Evolutionary conservation across 1,140 invertebrate species (phyloP).

Genomic region (Drosophila pandora): DNA sequence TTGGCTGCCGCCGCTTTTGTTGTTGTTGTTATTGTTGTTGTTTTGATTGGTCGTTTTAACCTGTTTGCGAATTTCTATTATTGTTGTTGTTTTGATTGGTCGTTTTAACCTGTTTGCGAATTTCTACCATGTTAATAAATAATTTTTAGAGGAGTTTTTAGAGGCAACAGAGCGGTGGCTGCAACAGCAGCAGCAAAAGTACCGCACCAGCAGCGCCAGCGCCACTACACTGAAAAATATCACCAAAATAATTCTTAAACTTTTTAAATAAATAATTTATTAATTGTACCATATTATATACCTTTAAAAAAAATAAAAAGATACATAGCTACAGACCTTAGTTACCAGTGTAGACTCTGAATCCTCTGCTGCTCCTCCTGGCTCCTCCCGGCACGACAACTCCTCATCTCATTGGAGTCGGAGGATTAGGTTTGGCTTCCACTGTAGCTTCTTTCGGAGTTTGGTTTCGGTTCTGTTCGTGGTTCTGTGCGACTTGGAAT

Average conservation of each 20-base stretch:
- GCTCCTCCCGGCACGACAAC: slow-evolving; percentile 43
- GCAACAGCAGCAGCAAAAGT: slow-evolving; percentile 56
- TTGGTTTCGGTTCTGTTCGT: slow-evolving; percentile 11
- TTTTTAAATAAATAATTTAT: background rate
- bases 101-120: slow-evolving; percentile 82
- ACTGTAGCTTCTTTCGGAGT: slow-evolving; percentile 10
- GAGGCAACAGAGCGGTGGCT: slow-evolving; percentile 14
- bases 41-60: slow-evolving; percentile 80
- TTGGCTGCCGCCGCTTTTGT: slow-evolving; percentile 68
- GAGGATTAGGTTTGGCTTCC: slow-evolving; percentile 57
- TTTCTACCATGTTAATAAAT: slow-evolving; percentile 82
- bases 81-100: slow-evolving; percentile 75
- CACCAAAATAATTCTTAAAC: background rate
- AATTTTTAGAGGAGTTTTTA: slow-evolving; percentile 80
- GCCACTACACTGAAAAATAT: slow-evolving; percentile 17
- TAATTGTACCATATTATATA: too few species aligned
- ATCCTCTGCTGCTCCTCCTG: slow-evolving; percentile 13
- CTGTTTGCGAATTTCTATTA: slow-evolving; percentile 80
- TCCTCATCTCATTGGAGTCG: slow-evolving; percentile 31
- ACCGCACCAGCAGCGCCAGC: slow-evolving; percentile 63
- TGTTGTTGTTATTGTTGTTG: slow-evolving; percentile 21
- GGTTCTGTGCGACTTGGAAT: slow-evolving; percentile 52
- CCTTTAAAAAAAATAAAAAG: too few species aligned
- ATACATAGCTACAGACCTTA: background rate
- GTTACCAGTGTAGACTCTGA: slow-evolving; percentile 9